phyloP scores from a whole-genome alignment of 1,140 invertebrate genomes.

The Chrysomallon squamiferum region DNA sequence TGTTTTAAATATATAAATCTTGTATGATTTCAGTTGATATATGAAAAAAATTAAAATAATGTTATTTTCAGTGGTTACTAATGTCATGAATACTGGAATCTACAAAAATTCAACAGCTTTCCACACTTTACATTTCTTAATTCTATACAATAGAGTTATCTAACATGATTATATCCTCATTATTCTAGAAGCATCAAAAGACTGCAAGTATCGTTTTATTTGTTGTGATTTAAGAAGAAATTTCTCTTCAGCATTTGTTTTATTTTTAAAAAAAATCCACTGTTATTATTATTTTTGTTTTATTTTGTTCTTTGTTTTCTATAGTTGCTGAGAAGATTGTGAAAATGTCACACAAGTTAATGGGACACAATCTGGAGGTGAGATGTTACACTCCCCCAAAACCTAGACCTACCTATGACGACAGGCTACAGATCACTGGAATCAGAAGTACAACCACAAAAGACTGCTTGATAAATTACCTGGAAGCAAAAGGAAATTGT shows the following conservation, averaged over 20 bases:
- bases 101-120: too few relatives aligned
- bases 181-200: not conserved
- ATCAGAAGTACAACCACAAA: conserved; percentile 19
- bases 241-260: not conserved
- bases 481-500: conserved; percentile 16
- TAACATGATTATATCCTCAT: too few relatives aligned
- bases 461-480: conserved; percentile 25
- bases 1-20: too few relatives aligned
- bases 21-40: too few relatives aligned
- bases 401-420: conserved; percentile 3
- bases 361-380: conserved; percentile 13
- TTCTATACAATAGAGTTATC: not conserved
- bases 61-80: too few relatives aligned
- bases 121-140: too few relatives aligned
- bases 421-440: conserved; percentile 19
- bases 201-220: not conserved
- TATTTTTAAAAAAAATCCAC: not conserved
- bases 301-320: too few relatives aligned
- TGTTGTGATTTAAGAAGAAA: not conserved
- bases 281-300: not conserved
- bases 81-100: too few relatives aligned
- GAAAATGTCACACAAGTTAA: conserved; percentile 15
- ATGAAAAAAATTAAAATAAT: too few relatives aligned
- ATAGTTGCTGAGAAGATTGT: conserved; percentile 19
- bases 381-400: conserved; percentile 12